These are phyloP conservation scores for Ceyx margarethae DNA, from an alignment of 2,113 vertebrate genomes.

Conservation along the genomic window DNA sequence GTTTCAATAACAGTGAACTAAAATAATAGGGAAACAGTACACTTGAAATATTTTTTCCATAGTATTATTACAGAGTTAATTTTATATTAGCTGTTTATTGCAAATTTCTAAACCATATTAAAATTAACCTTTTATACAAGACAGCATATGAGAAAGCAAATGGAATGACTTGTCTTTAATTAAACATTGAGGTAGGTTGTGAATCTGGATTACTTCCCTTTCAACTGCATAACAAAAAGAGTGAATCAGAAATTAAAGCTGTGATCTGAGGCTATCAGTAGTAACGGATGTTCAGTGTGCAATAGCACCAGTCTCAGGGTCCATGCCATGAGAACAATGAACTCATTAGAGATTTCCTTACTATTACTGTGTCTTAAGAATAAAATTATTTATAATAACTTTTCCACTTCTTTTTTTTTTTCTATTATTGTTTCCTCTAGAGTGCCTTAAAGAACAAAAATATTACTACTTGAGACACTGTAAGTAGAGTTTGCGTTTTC, in stretches of 20 bases:
- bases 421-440: not conserved
- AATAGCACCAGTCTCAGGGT: not conserved
- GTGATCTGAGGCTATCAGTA: rapidly evolving
- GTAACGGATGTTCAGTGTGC: not conserved
- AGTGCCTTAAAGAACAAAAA: not conserved
- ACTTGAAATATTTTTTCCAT: not conserved
- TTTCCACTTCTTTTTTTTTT: not conserved
- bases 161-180: not conserved
- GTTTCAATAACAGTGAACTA: not conserved
- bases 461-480: not conserved
- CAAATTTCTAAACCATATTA: not conserved
- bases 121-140: not conserved
- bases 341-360: not conserved
- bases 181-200: not conserved
- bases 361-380: not conserved
- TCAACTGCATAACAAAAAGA: not conserved
- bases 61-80: not conserved
- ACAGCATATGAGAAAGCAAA: not conserved
- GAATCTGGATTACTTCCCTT: not conserved
- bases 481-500: not conserved
- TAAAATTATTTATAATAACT: not conserved
- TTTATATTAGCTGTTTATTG: not conserved
- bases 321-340: rapidly evolving
- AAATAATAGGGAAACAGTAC: not conserved
- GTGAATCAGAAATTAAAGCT: not conserved